Percentiles rank a stretch among this genome's conserved stretches.
phyloP scores from a whole-genome alignment of 2,888 invertebrate genomes.

The Microctonus hyperodae region DNA sequence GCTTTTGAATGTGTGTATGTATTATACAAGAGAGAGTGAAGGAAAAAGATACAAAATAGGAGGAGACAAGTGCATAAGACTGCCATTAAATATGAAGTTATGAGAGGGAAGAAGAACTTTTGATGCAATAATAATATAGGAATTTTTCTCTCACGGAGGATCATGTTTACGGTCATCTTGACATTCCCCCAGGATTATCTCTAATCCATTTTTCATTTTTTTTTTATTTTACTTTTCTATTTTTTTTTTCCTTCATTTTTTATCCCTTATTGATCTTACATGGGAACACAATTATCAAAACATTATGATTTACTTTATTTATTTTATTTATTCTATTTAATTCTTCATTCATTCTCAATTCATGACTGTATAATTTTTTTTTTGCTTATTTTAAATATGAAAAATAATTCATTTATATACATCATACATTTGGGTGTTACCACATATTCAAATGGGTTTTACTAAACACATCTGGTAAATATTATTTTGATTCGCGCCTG shows the following conservation, averaged over 20 bases:
- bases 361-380: background rate
- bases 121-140: background rate
- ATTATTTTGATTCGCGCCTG: constrained; percentile 15
- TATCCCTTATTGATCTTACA: background rate
- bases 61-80: constrained; percentile 28
- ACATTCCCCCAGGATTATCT: background rate
- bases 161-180: constrained; percentile 18
- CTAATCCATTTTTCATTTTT: background rate
- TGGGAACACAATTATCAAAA: background rate
- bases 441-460: background rate
- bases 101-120: constrained; percentile 1
- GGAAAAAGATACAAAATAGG: background rate
- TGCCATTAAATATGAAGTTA: background rate
- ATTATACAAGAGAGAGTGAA: background rate
- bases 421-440: constrained; percentile 1
- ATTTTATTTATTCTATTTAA: background rate
- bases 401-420: too few species aligned
- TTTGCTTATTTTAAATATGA: background rate
- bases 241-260: background rate
- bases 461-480: constrained; percentile 14
- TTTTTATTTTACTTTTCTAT: background rate
- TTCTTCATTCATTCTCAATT: background rate
- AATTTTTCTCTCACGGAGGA: constrained; percentile 6
- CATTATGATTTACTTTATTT: background rate
- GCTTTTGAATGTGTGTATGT: constrained; percentile 22